Base-by-base conservation (phyloP, 2,888 invertebrate species). In the Ochropleura plecta region DNA sequence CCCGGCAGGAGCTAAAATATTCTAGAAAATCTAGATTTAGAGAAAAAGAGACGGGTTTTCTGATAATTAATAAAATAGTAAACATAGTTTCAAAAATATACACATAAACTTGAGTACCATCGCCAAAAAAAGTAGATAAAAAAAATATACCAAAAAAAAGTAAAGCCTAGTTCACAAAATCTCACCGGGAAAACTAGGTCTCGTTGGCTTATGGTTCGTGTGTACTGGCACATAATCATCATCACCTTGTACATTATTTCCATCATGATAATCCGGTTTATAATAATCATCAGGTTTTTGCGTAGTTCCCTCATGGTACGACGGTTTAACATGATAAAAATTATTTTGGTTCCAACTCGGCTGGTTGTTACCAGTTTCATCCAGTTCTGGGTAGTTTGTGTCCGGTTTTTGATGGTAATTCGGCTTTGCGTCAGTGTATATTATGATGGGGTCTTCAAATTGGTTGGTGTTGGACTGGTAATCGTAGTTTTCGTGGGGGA, bases 171-270 rank as follows among this genome's bases (percentile, higher is more conserved):
- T 86, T 81, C 70, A 79, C 70, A 76, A 75, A 64, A 72, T 95
- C 95, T 96, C 95, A 96, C 96, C 96, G 82, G 96, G 96, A 82
- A 90, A 95, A 90, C 95, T 95, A 86, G 96, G 95, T 84, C 93
- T 92, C 84, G 91, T 88, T 71, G 95, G 95, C 78, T 92, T 94
- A 85, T 93, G 91, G 86, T 91, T 94, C 55, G 92, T 93, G 83
- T 92, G 90, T 77, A 95, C 92, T 59, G 95, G 96, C 73, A 94
- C 95, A 95, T 95, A 96, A 95, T 95, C 96, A 95, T 96, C 95
- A 94, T 86, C 94, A 91, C 93, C 92, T 70, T 89, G 87, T 49
- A 88, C 90, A 88, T 87, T 79, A 77, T 82, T 87, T 18, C 84
- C 88, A 7, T 83, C 89, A 69, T 86, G 83, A 86, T 90, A 91